Conservation (phyloP, 2,113 vertebrate genomes). For the Odocoileus hemionus region DNA sequence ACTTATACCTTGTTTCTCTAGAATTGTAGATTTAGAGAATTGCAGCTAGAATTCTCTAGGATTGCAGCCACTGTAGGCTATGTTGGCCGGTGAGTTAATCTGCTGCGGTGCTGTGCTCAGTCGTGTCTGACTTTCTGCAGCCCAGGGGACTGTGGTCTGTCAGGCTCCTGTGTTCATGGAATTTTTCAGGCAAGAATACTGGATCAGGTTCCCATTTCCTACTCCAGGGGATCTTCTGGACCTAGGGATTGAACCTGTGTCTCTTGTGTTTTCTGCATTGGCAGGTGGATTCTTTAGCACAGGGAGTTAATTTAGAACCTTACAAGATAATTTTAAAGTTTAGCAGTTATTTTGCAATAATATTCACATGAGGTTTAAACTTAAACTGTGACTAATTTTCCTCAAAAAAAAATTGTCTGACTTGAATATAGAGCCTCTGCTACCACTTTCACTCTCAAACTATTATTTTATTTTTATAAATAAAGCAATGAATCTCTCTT, state of each 20-base stretch:
- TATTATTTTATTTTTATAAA: conserved; percentile 23
- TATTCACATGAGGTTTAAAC: neutral
- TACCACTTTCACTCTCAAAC: neutral
- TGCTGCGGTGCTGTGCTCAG: neutral
- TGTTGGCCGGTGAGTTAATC: neutral
- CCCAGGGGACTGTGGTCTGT: neutral
- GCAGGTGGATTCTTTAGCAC: neutral
- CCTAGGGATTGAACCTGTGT: neutral
- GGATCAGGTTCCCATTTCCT: neutral
- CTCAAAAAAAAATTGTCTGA: neutral
- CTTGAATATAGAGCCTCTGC: neutral
- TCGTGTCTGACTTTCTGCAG: neutral
- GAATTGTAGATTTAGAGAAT: neutral
- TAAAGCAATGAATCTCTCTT: neutral
- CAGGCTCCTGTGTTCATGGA: neutral
- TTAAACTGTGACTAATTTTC: conserved; percentile 2
- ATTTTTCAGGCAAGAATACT: neutral
- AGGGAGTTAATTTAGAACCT: neutral
- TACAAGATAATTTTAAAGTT: conserved; percentile 8
- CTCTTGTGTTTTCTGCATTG: neutral
- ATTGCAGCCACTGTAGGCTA: neutral
- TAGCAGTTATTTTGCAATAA: neutral
- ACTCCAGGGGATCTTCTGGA: neutral
- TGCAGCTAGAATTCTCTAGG: neutral
- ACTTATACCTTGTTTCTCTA: neutral